phyloP scores from a whole-genome alignment of 2,797 vertebrate species.

The Chiloscyllium punctatum region DNA sequence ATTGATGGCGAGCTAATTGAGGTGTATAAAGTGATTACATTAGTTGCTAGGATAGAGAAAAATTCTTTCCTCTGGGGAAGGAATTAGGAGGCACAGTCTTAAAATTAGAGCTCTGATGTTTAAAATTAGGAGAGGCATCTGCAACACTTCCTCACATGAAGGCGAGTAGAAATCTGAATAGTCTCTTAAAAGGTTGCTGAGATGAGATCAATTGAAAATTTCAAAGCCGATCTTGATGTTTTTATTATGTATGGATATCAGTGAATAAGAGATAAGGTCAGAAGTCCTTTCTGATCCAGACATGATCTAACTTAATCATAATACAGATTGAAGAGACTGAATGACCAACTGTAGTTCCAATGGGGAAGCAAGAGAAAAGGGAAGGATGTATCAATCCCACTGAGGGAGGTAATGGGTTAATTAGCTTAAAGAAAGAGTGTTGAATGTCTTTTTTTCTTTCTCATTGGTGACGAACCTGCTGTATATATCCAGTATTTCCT shows the following conservation, averaged over 20 bases:
- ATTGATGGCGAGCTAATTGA: background rate
- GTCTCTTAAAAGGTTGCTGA: background rate
- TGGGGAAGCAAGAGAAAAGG: background rate
- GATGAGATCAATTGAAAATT: background rate
- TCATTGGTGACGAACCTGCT: background rate
- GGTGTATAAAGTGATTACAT: background rate
- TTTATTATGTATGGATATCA: background rate
- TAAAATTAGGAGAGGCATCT: background rate
- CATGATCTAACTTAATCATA: background rate
- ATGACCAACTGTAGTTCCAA: background rate
- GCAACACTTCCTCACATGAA: background rate
- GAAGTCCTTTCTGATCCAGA: background rate
- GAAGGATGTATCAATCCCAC: background rate
- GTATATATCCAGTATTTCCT: slow-evolving; percentile 8
- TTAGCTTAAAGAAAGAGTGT: background rate
- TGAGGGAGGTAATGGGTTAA: background rate
- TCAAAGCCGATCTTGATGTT: background rate
- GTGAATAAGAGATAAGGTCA: background rate
- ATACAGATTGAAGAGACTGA: background rate
- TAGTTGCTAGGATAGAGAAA: background rate
- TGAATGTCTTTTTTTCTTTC: background rate
- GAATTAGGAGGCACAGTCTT: background rate
- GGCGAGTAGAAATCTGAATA: background rate
- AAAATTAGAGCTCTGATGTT: background rate
- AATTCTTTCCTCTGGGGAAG: background rate